Base-by-base conservation (phyloP, 37 sponge, comb jelly and placozoan species). In the Spongia lamella region DNA sequence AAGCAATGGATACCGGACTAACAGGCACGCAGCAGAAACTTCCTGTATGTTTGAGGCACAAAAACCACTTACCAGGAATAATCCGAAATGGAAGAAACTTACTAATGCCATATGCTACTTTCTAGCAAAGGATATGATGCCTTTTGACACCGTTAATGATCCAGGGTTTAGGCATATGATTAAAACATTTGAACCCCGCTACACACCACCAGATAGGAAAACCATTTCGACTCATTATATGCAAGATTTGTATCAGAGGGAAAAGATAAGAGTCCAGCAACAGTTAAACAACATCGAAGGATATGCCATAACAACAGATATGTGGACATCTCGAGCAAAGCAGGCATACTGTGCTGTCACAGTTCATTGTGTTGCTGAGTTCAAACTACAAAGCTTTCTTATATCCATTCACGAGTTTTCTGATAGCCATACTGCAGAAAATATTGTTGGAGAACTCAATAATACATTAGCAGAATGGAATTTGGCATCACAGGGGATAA, bases 101-200 rank as follows among this genome's bases (percentile, higher is more conserved):
- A 57, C 75, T 17, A 52, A 56, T 7, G 30, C 75, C 22, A 33
- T 76, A 2, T 76, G 79, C 69, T 53, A 78, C 27, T 68, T 55
- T 26, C 7, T 80, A 21, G 73, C 82, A 16, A 72, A 72, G 57
- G 82, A 80, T 43, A 56, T 80, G 64, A 61, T 32, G 70, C 82
- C 82, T 9, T 34, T 50, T 17, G 58, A 53, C 49, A 58, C 65
- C 7, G 73, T 80, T 7, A 58, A 80, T 62, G 80, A 54, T 79
- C 7, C n/a, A 53, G 80, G 80, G 9, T 79, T 79, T 76, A 58
- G 70, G 6, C 54, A 49, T 7, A 25, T 75, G 71, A 15, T 79
- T 16, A 19, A 53, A 16, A 53, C 57, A 9, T 20, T 79, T 30
- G 80, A 79, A 32, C 80, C 80, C 21, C 70, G 80, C 59, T 79